A percentile compares a stretch with the other conserved stretches of the same genome.
phyloP scores from a whole-genome alignment of 2,888 invertebrate species.

The Synanthedon myopaeformis region DNA sequence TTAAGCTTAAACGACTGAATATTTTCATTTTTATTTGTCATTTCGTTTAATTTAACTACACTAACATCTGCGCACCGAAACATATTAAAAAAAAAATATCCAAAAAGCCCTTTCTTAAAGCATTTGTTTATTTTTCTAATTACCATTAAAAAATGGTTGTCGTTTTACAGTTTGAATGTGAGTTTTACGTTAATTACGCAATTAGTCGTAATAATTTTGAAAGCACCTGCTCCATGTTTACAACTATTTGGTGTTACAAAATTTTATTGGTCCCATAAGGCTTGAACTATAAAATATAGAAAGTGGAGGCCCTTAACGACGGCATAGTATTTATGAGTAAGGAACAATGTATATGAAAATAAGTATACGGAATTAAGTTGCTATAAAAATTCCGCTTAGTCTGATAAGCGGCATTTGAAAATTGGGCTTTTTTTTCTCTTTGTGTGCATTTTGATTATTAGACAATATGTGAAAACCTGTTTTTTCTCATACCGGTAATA shows the following conservation, averaged over 20 bases:
- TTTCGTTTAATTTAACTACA: slow-evolving; percentile 2
- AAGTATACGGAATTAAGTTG: too few relatives aligned
- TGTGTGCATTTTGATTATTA: too few relatives aligned
- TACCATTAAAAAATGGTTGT: slow-evolving; percentile 19
- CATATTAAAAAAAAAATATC: slow-evolving; percentile 4
- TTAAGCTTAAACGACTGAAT: too few relatives aligned
- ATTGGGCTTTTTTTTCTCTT: too few relatives aligned
- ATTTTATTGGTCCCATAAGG: background rate
- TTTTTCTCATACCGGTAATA: too few relatives aligned
- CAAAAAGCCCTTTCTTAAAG: slow-evolving; percentile 16
- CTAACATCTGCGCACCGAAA: slow-evolving; percentile 5
- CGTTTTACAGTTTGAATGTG: slow-evolving; percentile 20
- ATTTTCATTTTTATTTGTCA: background rate
- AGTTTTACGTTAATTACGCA: slow-evolving; percentile 25
- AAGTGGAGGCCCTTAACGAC: background rate
- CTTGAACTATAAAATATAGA: background rate
- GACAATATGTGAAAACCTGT: too few relatives aligned
- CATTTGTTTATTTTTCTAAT: slow-evolving; percentile 34
- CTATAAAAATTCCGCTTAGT: too few relatives aligned
- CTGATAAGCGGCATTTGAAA: too few relatives aligned
- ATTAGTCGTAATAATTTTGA: slow-evolving; percentile 16
- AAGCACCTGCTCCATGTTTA: slow-evolving; percentile 13
- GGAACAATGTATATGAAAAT: too few relatives aligned
- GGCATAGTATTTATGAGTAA: too few relatives aligned
- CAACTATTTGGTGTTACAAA: background rate